Base-by-base conservation (phyloP, 1,140 invertebrate species). In the Conus ventricosus region DNA sequence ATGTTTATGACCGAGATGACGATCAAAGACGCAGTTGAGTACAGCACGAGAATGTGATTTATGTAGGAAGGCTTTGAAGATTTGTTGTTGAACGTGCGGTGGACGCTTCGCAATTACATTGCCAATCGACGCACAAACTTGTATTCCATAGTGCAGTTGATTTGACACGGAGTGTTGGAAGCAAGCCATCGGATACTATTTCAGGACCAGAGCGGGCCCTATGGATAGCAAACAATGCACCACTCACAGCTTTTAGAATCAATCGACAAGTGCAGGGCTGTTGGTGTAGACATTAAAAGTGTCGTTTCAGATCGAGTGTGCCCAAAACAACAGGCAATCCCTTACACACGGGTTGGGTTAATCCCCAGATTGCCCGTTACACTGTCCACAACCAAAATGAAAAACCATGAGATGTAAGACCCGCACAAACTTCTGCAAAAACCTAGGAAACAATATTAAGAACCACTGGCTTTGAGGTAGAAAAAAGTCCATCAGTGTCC, bases 401-500 rank as follows among this genome's bases (percentile, higher is more conserved):
- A 10, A 8, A n/a, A 13, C 25, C 25, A 39, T n/a, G 76, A 13
- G 76, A 13, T 80, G 76, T 80, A 80, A 8, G 76, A 80, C 39
- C 76, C 76, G 25, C 76, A n/a, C 76, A 80, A 10, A 80, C 25
- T n/a, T 80, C 10, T n/a, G 10, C 76, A 80, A 80, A 80, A 80
- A 39, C 76, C 8, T 80, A 11, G 11, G 39, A n/a, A 80, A 80
- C 39, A 80, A 80, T 39, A 10, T 80, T 8, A 80, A 39, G 76
- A 80, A 80, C n/a, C 10, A 13, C 8, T 10, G 39, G 39, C 10
- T 80, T 80, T n/a, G 11, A 8, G 8, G 10, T 10, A n/a, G 39
- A 80, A 13, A 10, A n/a, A 8, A 80, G n/a, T 10, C 10, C 23
- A 80, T 80, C 23, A 80, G n/a, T 10, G 76, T n/a, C 10, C 10